Evolutionary conservation across 2,113 vertebrate genomes (phyloP).

Genomic region (Anser brachyrhynchus): DNA sequence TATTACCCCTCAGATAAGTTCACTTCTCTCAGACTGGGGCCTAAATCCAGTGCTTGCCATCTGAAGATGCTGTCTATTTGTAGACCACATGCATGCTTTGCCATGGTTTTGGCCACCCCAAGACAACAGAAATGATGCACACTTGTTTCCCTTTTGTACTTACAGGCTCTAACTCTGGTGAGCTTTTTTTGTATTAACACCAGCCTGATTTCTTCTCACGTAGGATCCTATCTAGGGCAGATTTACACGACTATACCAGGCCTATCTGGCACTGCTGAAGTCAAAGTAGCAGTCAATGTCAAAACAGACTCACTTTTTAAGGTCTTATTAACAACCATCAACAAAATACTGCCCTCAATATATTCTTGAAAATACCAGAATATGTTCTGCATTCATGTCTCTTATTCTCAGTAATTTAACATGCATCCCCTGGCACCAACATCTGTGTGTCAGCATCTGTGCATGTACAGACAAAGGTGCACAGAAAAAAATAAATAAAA

Average conservation of each 20-base stretch:
- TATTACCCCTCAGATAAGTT: background rate
- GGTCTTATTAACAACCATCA: background rate
- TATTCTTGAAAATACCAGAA: background rate
- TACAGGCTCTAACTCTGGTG: background rate
- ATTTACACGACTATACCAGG: background rate
- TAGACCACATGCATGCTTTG: fast-evolving
- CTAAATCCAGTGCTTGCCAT: background rate
- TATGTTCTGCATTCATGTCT: background rate
- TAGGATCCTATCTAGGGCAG: background rate
- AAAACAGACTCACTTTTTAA: background rate
- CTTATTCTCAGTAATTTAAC: background rate
- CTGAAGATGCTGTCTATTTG: background rate
- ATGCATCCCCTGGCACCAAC: background rate
- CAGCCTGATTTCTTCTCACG: background rate
- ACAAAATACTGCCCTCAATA: fast-evolving
- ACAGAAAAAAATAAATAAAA: background rate
- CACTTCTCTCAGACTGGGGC: background rate
- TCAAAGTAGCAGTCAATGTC: background rate
- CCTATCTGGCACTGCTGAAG: background rate
- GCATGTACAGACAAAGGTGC: fast-evolving
- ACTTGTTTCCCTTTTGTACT: background rate
- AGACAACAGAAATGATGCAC: background rate
- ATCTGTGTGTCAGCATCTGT: background rate
- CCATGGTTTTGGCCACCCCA: background rate
- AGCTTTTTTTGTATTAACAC: background rate